Evolutionary conservation across 1,140 invertebrate genomes (phyloP).

Genomic region (Scaptomyza graminum): DNA sequence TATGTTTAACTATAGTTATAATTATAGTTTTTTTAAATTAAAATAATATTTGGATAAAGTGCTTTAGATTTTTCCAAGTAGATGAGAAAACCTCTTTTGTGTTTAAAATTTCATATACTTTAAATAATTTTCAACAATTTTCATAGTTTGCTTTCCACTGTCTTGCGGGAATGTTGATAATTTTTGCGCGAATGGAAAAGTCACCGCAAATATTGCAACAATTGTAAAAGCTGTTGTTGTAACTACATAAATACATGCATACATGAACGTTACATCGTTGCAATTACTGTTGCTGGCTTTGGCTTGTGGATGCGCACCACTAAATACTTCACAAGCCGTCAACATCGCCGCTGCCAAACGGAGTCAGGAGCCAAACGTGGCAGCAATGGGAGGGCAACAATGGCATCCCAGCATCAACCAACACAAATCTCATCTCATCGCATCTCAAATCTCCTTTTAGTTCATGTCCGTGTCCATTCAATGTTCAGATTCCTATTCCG

Average conservation of each 20-base stretch:
- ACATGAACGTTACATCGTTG: conserved; percentile 11
- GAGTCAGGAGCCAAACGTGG: too few relatives aligned
- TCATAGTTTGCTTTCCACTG: background rate
- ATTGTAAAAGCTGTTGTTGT: conserved; percentile 17
- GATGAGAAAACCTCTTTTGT: background rate
- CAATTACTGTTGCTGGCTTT: conserved; percentile 14
- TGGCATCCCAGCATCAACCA: too few relatives aligned
- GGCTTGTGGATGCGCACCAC: conserved; percentile 26
- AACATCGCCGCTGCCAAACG: conserved; percentile 38
- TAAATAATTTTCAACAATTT: background rate
- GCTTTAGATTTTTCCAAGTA: too few relatives aligned
- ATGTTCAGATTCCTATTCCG: conserved; percentile 27
- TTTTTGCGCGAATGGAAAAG: conserved; percentile 20
- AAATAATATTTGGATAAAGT: background rate
- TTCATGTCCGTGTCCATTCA: conserved; percentile 52
- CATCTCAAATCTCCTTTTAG: background rate
- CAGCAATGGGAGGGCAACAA: too few relatives aligned
- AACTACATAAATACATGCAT: background rate
- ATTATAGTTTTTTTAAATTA: background rate
- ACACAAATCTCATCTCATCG: background rate
- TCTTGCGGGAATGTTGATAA: background rate
- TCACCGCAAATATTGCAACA: conserved; percentile 59
- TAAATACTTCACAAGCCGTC: conserved; percentile 51
- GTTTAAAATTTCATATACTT: background rate
- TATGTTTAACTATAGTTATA: too few relatives aligned